phyloP scores from a whole-genome alignment of 2,113 vertebrate genomes.

The Perognathus longimembris region DNA sequence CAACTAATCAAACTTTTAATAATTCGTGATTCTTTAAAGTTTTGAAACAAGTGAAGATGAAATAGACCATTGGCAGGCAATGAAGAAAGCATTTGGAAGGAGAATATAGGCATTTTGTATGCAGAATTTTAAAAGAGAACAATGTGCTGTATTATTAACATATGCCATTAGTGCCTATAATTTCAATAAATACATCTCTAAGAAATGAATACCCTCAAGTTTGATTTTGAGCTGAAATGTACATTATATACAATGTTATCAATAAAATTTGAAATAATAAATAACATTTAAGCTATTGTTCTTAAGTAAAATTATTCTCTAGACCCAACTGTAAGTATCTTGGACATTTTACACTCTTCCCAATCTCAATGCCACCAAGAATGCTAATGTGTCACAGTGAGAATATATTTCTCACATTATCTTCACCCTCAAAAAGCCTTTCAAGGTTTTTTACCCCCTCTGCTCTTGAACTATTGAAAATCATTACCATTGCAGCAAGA shows the following conservation, averaged over 20 bases:
- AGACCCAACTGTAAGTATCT: background rate
- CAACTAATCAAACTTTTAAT: background rate
- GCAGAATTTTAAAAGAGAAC: constrained; percentile 6
- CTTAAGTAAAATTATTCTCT: constrained; percentile 31
- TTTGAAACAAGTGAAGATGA: constrained; percentile 3
- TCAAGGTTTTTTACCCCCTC: constrained; percentile 42
- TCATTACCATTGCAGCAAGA: constrained; percentile 68
- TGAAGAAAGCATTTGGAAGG: background rate
- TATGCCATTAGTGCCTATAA: background rate
- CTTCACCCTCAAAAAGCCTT: constrained; percentile 58
- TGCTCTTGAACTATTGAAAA: constrained; percentile 69
- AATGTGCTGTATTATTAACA: constrained; percentile 40
- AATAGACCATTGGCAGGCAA: background rate
- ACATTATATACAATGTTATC: background rate
- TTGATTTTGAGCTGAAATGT: background rate
- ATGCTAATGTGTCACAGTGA: background rate
- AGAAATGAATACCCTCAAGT: constrained; percentile 3
- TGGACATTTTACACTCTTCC: background rate
- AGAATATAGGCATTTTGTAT: constrained; percentile 3
- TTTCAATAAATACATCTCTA: constrained; percentile 31
- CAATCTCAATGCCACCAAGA: background rate
- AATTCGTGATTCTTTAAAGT: background rate
- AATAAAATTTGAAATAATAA: background rate
- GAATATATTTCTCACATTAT: constrained; percentile 41
- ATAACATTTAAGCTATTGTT: background rate